These are phyloP conservation scores for Drosophila villosipedis DNA, from an alignment of 2,888 invertebrate species.

Conservation along the genomic window DNA sequence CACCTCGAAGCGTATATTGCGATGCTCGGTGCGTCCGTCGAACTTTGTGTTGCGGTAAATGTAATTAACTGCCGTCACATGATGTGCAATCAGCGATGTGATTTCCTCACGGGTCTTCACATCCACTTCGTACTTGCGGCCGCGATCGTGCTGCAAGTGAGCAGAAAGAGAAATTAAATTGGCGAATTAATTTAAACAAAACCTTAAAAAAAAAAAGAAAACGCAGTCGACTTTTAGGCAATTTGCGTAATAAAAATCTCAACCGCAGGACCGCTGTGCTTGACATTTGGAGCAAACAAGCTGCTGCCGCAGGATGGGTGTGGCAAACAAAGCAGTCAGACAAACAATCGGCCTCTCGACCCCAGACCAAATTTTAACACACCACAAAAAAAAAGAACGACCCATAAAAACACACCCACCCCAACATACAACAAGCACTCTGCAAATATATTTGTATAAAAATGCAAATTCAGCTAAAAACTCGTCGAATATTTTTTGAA, in stretches of 20 bases:
- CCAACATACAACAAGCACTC: conserved; percentile 65
- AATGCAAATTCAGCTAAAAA: conserved; percentile 83
- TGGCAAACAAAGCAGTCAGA: conserved; percentile 57
- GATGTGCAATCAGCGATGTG: conserved; percentile 97
- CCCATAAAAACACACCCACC: conserved; percentile 7
- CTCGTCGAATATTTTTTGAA: conserved; percentile 76
- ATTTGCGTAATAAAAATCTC: conserved; percentile 59
- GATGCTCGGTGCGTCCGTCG: conserved; percentile 94
- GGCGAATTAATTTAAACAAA: conserved; percentile 34
- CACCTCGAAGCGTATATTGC: conserved; percentile 98
- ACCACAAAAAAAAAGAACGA: background rate
- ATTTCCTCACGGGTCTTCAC: conserved; percentile 98
- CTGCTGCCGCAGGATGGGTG: conserved; percentile 14
- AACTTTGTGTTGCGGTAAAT: conserved; percentile 98
- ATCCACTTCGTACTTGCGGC: conserved; percentile 89
- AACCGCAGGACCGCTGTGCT: conserved; percentile 63
- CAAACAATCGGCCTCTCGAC: conserved; percentile 57
- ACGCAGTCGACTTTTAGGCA: conserved; percentile 42
- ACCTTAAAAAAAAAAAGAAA: conserved; percentile 3
- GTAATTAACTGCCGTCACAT: conserved; percentile 99
- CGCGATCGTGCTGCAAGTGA: conserved; percentile 89
- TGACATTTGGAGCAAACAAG: conserved; percentile 60
- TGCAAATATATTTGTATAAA: conserved; percentile 82
- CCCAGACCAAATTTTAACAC: conserved; percentile 23
- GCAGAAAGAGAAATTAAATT: conserved; percentile 9